Evolutionary conservation across 2,113 vertebrate species (phyloP), one percentile per base, ranked within the genome.

Genomic region (Chloropsis hardwickii): DNA sequence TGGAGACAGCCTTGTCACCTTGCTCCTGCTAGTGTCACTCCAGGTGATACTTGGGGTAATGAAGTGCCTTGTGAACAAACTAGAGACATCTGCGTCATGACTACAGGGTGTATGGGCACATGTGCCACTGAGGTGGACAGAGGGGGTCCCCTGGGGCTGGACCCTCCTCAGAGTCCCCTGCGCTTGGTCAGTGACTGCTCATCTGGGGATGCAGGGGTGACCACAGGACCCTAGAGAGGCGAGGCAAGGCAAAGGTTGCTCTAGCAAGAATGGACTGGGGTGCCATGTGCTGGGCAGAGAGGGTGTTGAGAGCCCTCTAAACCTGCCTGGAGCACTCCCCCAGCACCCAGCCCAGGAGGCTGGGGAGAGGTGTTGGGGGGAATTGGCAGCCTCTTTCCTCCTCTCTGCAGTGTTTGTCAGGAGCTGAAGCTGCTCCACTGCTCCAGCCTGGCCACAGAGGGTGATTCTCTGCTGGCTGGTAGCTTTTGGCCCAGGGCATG

Each of bases 101-200:
- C 58, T 5, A 1, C 31, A 51, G 71, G 39, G 15, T 5, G 0
- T 0, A 0, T 22, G 40, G 88, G 28, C 31, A 56, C 29, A 27
- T 0, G 0, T 3, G 4, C n/a, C 39, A 58, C 51, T 20, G 22
- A 48, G 42, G 22, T 8, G 11, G 28, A 40, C 7, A n/a, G 22
- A 35, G 37, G 15, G n/a, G 10, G 12, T 44, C 31, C 22, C 15
- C 37, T 37, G 45, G 22, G 35, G 25, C 12, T 21, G 48, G 61
- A 57, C 21, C 20, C 29, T 65, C 24, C 27, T n/a, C 6, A 3
- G 57, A 61, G 10, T 28, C 33, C 29, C 48, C 18, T 37, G 20
- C 67, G n/a, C 20, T 53, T 74, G 22, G 20, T 7, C 2, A 2
- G n/a, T 29, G 27, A 33, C 9, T 11, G 33, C 12, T 18, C 8